Evolutionary conservation across 2,888 invertebrate genomes (phyloP).

Genomic region (Microctonus hyperodae): DNA sequence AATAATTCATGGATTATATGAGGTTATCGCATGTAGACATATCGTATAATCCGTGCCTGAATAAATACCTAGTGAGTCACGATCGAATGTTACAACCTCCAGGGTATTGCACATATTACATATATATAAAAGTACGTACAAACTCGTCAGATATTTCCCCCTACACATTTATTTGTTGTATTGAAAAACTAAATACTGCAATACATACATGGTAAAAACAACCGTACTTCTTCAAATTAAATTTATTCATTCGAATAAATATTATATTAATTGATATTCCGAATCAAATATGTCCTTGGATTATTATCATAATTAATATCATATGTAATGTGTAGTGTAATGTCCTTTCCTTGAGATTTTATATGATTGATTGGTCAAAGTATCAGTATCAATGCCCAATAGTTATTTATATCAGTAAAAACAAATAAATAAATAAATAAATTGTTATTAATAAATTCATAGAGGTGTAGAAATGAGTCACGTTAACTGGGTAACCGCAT

Average conservation of each 20-base stretch:
- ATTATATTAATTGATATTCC: background rate
- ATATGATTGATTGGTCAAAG: background rate
- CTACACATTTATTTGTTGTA: background rate
- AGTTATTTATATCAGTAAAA: background rate
- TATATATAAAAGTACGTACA: conserved; percentile 16
- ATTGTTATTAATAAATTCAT: background rate
- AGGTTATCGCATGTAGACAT: conserved; percentile 32
- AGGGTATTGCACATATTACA: conserved; percentile 27
- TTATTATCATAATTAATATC: background rate
- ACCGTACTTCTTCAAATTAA: conserved; percentile 19
- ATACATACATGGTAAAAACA: conserved; percentile 5
- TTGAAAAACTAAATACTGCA: conserved; percentile 3
- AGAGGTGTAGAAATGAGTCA: conserved; percentile 15
- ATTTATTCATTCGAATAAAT: conserved; percentile 2
- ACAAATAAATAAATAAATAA: background rate
- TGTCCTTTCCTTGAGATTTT: background rate
- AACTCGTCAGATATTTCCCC: conserved; percentile 10
- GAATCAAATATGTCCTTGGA: background rate
- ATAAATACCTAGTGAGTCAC: conserved; percentile 32
- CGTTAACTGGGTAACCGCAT: conserved; percentile 12
- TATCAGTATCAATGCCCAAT: background rate
- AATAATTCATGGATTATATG: conserved; percentile 10
- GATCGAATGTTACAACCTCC: conserved; percentile 29
- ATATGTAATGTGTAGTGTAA: background rate
- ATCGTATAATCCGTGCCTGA: conserved; percentile 29